Base-by-base conservation (phyloP, 2,797 vertebrate genomes). In the Australoheros facetus region DNA sequence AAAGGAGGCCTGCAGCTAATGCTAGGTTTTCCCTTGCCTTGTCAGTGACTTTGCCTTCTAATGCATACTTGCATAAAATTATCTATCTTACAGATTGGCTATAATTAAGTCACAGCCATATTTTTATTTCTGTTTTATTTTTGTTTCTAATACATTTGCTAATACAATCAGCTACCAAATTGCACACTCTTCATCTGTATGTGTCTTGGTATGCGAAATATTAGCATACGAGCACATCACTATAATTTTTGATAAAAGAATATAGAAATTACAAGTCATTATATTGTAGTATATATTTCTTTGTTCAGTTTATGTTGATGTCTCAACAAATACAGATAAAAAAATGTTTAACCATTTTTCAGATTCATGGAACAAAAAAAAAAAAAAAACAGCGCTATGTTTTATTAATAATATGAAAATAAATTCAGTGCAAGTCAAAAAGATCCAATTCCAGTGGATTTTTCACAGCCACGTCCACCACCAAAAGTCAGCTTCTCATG, bases 401-500 rank as follows among this genome's bases (percentile, higher is more conserved):
- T 81, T 64, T 34, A 64, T 60, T 57, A 66, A 37, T 21, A 62
- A 71, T 45, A 59, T 54, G 26, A 66, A 75, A 78, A 78, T 62
- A 14, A 75, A 62, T 71, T 13, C 80, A 73, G 48, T 21, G 16
- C 7, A 23, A 66, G 57, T 78, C 76, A n/a, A 87, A 83, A 78
- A 85, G 45, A 80, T 80, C 73, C 70, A 78, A 59, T 85, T 86
- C 70, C 60, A 56, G 56, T 66, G 30, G 42, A 81, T 85, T 80
- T 86, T 88, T 78, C 71, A 82, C 62, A 71, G 76, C 79, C 70
- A 73, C 59, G 79, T 87, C 78, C 75, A 77, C 39, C 73, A 84
- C 53, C 73, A 80, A 87, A 88, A 85, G 75, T 81, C 79, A 82
- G 60, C 59, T 86, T 84, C 84, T 91, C 73, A 51, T 48, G 73